Evolutionary conservation across 2,797 vertebrate species (phyloP).

Genomic region (Lophius americanus): DNA sequence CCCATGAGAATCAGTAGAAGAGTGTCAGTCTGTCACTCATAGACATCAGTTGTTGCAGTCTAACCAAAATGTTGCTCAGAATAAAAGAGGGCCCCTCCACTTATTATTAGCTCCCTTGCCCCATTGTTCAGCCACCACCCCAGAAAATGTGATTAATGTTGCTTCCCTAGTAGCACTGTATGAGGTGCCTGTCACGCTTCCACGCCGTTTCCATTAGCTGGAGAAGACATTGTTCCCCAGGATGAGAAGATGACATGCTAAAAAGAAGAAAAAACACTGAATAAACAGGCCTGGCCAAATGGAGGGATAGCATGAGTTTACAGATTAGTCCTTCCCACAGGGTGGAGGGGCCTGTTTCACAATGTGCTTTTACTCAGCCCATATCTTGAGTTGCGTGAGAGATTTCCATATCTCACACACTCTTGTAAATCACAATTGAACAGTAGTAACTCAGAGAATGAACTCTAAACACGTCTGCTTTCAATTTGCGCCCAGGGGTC

Average conservation of each 20-base stretch:
- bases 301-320: slow-evolving; percentile 71
- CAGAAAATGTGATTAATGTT: neutral
- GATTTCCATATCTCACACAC: slow-evolving; percentile 88
- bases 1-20: no score
- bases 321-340: slow-evolving; percentile 68
- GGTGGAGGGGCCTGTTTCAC: slow-evolving; percentile 76
- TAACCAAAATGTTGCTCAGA: no score
- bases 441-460: slow-evolving; percentile 90
- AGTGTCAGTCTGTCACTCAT: no score
- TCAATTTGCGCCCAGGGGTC: slow-evolving; percentile 84
- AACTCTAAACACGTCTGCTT: slow-evolving; percentile 92
- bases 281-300: slow-evolving; percentile 66
- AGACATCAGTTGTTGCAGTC: no score
- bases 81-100: no score
- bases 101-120: neutral
- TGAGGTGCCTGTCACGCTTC: slow-evolving; percentile 14
- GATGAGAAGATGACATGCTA: slow-evolving; percentile 59
- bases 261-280: slow-evolving; percentile 66
- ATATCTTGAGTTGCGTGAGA: slow-evolving; percentile 89
- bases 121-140: neutral
- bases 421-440: slow-evolving; percentile 91
- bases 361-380: slow-evolving; percentile 86
- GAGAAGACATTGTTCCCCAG: slow-evolving; percentile 49
- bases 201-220: slow-evolving; percentile 54
- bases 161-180: neutral